Evolutionary conservation across 2,113 vertebrate species (phyloP), one percentile per base, ranked within the genome.

Genomic region (Tragelaphus strepsiceros): DNA sequence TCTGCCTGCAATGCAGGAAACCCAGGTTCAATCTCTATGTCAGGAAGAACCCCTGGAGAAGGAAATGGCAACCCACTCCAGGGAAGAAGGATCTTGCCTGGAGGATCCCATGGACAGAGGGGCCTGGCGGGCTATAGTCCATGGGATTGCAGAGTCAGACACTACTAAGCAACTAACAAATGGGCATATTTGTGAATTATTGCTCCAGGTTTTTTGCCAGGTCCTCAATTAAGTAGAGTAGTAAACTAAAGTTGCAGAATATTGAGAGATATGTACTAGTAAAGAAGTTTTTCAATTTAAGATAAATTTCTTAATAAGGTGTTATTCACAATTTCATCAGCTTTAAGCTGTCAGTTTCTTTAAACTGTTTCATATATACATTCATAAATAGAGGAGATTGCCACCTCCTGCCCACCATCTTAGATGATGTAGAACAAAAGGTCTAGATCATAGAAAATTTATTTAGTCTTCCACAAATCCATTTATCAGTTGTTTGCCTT

Each of bases 1-100:
- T 74, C n/a, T 74, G 19, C 67, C 67, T 74, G 67, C 11, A 74
- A 24, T 39, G 67, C 10, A 39, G 35, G 19, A 24, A 74, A 74
- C 35, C 35, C 19, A 13, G 7, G 21, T 39, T 74, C 0, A 0
- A 39, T 74, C 19, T 35, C 67, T 39, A 10, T 0, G 0, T 74
- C 67, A 74, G 67, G 67, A 39, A 74, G n/a, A 74, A 74, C 35
- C 35, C 9, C 21, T 74, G n/a, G 35, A 74, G 21, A 39, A 74
- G 1, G 2, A 74, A 74, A 39, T 39, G 35, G 67, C n/a, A 74
- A 74, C 2, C 19, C 67, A 71, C 5, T 39, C n/a, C 10, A 71
- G 67, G 67, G 16, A 71, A 71, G 64, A 71, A 39, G n/a, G n/a
- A 71, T 39, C n/a, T 71, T 12, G 10, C 19, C 67, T 12, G 67